A percentile compares a stretch with the other conserved stretches of the same genome.
phyloP scores from a whole-genome alignment of 2,113 vertebrate species.

The Nothoprocta perdicaria region DNA sequence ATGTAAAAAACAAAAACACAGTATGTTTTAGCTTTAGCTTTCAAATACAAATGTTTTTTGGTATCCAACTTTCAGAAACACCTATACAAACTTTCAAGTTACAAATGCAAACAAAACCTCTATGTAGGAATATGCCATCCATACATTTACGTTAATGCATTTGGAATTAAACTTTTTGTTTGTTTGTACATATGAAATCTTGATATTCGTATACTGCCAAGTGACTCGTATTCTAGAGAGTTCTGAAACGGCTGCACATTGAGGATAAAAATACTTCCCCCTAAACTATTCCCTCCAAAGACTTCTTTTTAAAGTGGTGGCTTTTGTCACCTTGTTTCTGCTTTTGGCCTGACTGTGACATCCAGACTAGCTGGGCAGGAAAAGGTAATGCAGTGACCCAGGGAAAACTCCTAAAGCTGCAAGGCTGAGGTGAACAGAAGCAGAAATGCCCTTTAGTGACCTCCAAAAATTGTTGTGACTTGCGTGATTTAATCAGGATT shows the following conservation, averaged over 20 bases:
- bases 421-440: background rate
- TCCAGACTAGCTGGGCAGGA: background rate
- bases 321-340: background rate
- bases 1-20: background rate
- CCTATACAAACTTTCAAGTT: background rate
- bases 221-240: background rate
- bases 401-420: background rate
- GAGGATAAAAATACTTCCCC: background rate
- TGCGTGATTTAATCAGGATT: background rate
- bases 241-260: background rate
- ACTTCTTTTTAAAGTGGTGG: background rate
- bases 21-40: background rate
- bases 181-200: background rate
- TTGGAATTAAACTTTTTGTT: background rate
- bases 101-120: background rate
- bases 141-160: background rate
- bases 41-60: background rate
- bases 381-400: background rate
- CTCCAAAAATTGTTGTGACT: conserved; percentile 9
- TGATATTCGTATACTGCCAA: background rate
- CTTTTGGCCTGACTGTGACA: background rate
- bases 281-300: background rate
- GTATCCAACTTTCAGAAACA: background rate
- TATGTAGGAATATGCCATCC: background rate
- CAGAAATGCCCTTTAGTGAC: background rate